Base-by-base conservation (phyloP, 2,888 invertebrate genomes). In the Leptinotarsa haldemani region DNA sequence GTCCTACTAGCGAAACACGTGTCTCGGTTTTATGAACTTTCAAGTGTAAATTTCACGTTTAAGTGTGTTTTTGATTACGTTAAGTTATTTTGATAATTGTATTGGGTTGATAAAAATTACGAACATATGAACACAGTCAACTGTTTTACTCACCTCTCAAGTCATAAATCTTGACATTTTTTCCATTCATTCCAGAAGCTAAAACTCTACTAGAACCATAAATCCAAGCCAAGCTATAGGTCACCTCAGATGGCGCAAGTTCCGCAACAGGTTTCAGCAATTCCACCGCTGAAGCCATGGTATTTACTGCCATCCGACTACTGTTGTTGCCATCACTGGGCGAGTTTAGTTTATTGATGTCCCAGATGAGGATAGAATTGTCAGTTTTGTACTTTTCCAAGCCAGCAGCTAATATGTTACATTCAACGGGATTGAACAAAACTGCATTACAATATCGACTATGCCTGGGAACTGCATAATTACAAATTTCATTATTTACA, bases 361-460 rank as follows among this genome's bases (percentile, higher is more conserved):
- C 97, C 97, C 97, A 98, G 65, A 98, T 90, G 9, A 96, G 89
- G 56, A 98, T 92, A 74, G 95, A 96, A 85, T 94, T 93, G 86
- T 98, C 98, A 52, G 94, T 94, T 77, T 97, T 91, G 85, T 96
- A 94, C 85, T 95, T 96, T 83, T 98, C 98, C 82, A 97, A 90
- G 0, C 96, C 97, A 70, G 94, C 94, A 0, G 95, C 96, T 74
- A 98, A 88, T 80, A 97, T 89, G 86, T 95, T 94, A 25, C 91
- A 90, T 81, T 97, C 96, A 15, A 90, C 87, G 47, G 93, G 94
- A 86, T 95, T 97, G 97, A 97, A 98, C 47, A 94, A 91, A 16
- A 98, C 91, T 0, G 94, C 92, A 82, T 96, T 95, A 85, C 97
- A 97, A 78, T 94, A 93, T 12, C 98, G 89, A 15, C 94, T 91